Evolutionary conservation across 2,797 vertebrate genomes (phyloP).

Genomic region (Aldrovandia affinis): DNA sequence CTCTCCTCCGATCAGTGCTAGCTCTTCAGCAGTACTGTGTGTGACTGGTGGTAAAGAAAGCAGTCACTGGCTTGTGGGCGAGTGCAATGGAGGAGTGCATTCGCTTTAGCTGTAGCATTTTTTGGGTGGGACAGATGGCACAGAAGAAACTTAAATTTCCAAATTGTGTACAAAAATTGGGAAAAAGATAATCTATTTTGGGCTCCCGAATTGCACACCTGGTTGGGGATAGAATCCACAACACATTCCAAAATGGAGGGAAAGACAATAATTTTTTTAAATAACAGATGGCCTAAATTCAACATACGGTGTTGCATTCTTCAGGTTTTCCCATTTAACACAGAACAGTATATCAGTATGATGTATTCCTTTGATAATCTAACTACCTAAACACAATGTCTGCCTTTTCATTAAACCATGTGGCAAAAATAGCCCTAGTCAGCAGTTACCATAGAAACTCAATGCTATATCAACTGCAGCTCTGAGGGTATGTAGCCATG

Average conservation of each 20-base stretch:
- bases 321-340: not conserved
- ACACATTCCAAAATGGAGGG: not conserved
- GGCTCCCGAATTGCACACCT: not conserved
- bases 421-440: constrained; percentile 70
- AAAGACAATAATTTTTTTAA: not conserved
- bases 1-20: too few species aligned
- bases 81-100: too few species aligned
- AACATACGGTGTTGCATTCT: not conserved
- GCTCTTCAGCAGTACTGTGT: not conserved
- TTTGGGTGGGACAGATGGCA: not conserved
- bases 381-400: constrained; percentile 35
- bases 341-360: not conserved
- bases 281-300: not conserved
- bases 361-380: not conserved
- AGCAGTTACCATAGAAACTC: constrained; percentile 74
- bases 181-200: not conserved
- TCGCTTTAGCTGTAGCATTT: not conserved
- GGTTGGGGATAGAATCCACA: not conserved
- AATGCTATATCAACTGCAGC: constrained; percentile 51
- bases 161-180: not conserved
- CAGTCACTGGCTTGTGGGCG: too few species aligned
- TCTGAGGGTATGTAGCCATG: constrained; percentile 68
- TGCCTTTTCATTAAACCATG: constrained; percentile 40
- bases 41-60: not conserved
- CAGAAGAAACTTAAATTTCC: not conserved